phyloP scores from a whole-genome alignment of 2,888 invertebrate genomes.

The Sabellastarte sp. region DNA sequence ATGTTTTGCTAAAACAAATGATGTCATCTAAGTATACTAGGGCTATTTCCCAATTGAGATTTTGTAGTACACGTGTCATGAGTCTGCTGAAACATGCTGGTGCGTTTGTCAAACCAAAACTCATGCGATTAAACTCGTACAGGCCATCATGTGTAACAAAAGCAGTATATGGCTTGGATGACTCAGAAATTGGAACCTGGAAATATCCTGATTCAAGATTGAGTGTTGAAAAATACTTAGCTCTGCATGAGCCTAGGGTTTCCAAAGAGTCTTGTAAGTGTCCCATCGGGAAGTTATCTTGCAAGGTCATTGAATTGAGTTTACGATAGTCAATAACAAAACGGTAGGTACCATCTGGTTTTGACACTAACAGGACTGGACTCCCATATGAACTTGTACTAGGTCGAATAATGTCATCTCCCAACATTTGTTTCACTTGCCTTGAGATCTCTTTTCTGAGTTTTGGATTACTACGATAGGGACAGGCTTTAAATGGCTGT shows the following conservation, averaged over 20 bases:
- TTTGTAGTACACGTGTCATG: too few relatives aligned
- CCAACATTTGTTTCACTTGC: too few relatives aligned
- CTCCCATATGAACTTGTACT: not conserved
- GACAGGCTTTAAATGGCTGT: too few relatives aligned
- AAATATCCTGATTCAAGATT: not conserved
- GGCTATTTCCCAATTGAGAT: not conserved
- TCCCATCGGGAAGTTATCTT: not conserved
- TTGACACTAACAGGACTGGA: not conserved
- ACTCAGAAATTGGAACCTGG: not conserved
- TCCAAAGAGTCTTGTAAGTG: not conserved
- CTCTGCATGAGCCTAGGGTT: not conserved
- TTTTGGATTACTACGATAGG: too few relatives aligned
- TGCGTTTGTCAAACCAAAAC: too few relatives aligned
- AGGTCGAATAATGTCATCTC: not conserved
- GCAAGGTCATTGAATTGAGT: not conserved
- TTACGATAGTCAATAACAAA: not conserved
- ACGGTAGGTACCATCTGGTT: too few relatives aligned
- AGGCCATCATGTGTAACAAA: too few relatives aligned
- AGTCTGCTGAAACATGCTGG: too few relatives aligned
- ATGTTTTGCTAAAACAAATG: not conserved
- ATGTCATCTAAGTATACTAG: conserved; percentile 1
- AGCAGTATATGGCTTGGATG: not conserved
- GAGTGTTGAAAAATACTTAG: not conserved
- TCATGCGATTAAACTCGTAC: not conserved
- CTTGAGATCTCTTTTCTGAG: too few relatives aligned